Percentiles rank a stretch among this genome's conserved stretches.
Conservation (phyloP, 2,113 vertebrate species). For the Mesoclemmys tuberculata region DNA sequence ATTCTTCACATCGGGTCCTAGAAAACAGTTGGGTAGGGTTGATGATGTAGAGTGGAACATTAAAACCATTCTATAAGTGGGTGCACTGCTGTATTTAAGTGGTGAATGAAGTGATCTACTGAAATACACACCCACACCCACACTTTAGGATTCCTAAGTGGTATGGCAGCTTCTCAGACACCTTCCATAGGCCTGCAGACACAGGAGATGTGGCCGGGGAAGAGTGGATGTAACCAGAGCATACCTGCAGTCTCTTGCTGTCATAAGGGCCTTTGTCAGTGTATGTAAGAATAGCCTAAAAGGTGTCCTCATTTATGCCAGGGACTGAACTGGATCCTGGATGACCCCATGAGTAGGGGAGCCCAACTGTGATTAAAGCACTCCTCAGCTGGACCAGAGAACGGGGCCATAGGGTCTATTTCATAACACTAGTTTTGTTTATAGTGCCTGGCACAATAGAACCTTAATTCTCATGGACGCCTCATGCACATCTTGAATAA, state of each 20-base stretch:
- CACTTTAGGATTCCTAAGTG: background rate
- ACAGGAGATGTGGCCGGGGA: background rate
- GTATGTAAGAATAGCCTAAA: background rate
- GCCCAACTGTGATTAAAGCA: background rate
- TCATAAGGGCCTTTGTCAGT: background rate
- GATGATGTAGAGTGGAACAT: rapidly evolving
- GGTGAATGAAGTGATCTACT: background rate
- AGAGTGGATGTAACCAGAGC: background rate
- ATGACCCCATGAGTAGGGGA: background rate
- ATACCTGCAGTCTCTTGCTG: background rate
- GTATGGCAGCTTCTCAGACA: background rate
- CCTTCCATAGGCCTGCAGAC: background rate
- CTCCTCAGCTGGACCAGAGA: background rate
- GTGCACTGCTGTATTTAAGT: background rate
- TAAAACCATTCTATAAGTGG: background rate
- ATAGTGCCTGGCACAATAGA: background rate
- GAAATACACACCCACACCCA: rapidly evolving
- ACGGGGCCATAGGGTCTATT: background rate
- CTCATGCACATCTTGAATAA: background rate
- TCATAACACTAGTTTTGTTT: background rate
- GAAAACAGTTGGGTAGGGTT: background rate
- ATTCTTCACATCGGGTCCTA: rapidly evolving
- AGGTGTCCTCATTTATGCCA: background rate
- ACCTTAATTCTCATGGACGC: background rate
- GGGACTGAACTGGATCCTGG: background rate